Conservation (phyloP, 1,140 invertebrate genomes). For the Plectrocnemia conspersa region DNA sequence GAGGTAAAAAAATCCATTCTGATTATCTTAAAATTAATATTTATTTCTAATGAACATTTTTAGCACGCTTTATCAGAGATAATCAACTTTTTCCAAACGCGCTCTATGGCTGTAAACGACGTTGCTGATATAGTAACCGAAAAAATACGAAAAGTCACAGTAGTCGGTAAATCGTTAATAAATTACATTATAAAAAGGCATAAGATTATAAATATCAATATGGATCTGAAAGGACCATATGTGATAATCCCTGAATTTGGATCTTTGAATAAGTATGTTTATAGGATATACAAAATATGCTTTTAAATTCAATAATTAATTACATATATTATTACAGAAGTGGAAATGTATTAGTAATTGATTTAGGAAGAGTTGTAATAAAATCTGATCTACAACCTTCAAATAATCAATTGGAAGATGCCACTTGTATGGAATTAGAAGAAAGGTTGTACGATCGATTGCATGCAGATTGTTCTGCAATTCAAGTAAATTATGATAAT, state of each 20-base stretch:
- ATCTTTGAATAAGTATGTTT: constrained; percentile 64
- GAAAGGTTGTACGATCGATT: constrained; percentile 76
- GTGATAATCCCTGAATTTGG: constrained; percentile 74
- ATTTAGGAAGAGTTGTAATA: constrained; percentile 66
- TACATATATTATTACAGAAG: constrained; percentile 51
- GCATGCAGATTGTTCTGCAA: constrained; percentile 63
- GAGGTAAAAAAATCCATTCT: constrained; percentile 56
- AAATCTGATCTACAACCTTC: constrained; percentile 71
- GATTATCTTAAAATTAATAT: neutral
- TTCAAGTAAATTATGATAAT: constrained; percentile 53
- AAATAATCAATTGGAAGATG: constrained; percentile 64
- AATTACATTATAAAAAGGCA: constrained; percentile 56
- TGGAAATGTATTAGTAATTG: constrained; percentile 67
- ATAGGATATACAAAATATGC: neutral
- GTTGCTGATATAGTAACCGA: constrained; percentile 38
- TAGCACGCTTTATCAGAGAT: constrained; percentile 73
- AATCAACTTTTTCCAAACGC: constrained; percentile 66
- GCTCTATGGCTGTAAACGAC: constrained; percentile 44
- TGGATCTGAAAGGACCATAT: constrained; percentile 75
- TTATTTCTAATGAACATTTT: constrained; percentile 37
- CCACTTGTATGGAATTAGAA: constrained; percentile 78
- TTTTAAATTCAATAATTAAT: constrained; percentile 1
- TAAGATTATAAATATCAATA: constrained; percentile 66
- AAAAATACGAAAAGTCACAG: constrained; percentile 38
- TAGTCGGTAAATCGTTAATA: constrained; percentile 45